Evolutionary conservation across 2,113 vertebrate genomes (phyloP), one percentile per base, ranked within the genome.

Genomic region (Urocynchramus pylzowi): DNA sequence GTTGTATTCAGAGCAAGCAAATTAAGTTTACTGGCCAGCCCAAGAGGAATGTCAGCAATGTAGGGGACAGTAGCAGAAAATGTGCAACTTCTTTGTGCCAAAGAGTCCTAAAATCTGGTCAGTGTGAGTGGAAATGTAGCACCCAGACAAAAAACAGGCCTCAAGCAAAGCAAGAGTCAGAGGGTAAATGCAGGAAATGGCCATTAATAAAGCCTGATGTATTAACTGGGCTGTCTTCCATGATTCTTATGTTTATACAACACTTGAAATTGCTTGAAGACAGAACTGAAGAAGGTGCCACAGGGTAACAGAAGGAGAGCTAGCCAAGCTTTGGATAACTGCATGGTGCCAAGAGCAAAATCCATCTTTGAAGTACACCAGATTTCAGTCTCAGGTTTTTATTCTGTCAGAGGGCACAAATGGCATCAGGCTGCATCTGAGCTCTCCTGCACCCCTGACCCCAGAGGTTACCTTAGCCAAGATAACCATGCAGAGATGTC

Each of bases 401-500:
- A 60, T 11, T 52, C 27, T 64, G 19, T 3, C 2, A 3, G 56
- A 64, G 10, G 53, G 13, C 26, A 59, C 31, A 70, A 37, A 28
- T 4, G 2, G 11, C 60, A 69, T 31, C 41, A 77, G 60, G 50
- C 14, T 50, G 16, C 50, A 47, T 9, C 21, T 16, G 31, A 70
- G 21, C 2, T 22, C 14, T 70, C 26, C 47, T 82, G 60, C 39
- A 49, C 3, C 19, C 23, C 9, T 30, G 27, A 6, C 6, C 39
- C 24, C 15, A 59, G 33, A 1, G 1, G 53, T 50, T 15, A 44
- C 45, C 16, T 44, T 1, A 0, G 18, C 35, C 30, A 10, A 44
- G 30, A 10, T 5, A 24, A 30, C 24, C 71, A 33, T 0, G 1
- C 37, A 70, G 64, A 65, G 24, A 17, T n/a, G 1, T 11, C 7